Evolutionary conservation across 2,113 vertebrate genomes (phyloP).

Genomic region (Haliaeetus leucogaster): DNA sequence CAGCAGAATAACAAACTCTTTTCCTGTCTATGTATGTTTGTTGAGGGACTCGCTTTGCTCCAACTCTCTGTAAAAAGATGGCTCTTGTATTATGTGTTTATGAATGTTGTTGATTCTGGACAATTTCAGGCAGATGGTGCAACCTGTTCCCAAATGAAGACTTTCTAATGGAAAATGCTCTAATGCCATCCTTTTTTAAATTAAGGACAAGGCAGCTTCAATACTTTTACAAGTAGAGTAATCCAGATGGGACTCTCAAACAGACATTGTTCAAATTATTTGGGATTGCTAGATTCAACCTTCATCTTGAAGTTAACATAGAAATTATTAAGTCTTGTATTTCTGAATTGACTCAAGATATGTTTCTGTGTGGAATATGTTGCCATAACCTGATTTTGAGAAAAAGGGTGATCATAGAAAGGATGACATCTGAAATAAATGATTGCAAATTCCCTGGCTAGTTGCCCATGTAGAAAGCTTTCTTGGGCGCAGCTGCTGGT

Average conservation of each 20-base stretch:
- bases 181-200: neutral
- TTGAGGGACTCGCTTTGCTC: neutral
- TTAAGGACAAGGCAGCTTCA: neutral
- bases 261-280: neutral
- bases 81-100: neutral
- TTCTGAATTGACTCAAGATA: neutral
- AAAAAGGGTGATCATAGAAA: neutral
- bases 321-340: neutral
- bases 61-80: neutral
- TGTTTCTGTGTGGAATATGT: neutral
- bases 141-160: neutral
- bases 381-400: neutral
- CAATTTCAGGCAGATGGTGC: neutral
- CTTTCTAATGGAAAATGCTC: neutral
- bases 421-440: neutral
- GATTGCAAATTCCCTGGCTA: neutral
- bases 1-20: neutral
- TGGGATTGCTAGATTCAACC: neutral
- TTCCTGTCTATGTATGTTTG: neutral
- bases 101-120: neutral
- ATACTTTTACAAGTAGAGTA: neutral
- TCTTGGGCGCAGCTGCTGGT: neutral
- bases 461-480: neutral
- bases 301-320: neutral
- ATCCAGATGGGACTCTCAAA: neutral